phyloP scores from a whole-genome alignment of 1,140 invertebrate genomes.

The Drosophila albomicans region DNA sequence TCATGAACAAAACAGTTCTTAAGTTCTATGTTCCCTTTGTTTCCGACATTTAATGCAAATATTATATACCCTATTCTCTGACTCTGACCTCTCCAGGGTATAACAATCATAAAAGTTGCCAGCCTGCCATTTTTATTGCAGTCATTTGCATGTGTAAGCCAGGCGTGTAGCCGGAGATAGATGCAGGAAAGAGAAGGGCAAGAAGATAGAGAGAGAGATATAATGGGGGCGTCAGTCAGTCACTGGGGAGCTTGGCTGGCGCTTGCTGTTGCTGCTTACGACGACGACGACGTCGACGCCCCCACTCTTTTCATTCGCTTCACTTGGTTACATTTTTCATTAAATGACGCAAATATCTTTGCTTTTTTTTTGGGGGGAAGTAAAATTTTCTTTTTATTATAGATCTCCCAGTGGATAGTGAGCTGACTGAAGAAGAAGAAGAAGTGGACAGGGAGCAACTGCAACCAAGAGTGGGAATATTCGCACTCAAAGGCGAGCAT shows the following conservation, averaged over 20 bases:
- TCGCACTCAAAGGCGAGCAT: conserved; percentile 25
- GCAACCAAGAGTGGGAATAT: conserved; percentile 12
- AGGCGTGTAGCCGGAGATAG: not conserved
- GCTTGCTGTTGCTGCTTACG: conserved; percentile 22
- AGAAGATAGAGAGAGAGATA: not conserved
- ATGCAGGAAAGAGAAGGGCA: too few relatives aligned
- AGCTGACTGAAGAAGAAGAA: not conserved
- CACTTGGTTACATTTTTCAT: conserved; percentile 63
- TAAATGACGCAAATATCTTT: conserved; percentile 51
- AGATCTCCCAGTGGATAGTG: conserved; percentile 35
- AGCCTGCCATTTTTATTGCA: conserved; percentile 76
- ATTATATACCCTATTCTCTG: not conserved
- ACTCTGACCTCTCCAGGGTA: conserved; percentile 33
- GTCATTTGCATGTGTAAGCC: conserved; percentile 72
- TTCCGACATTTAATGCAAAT: not conserved
- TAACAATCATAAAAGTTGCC: conserved; percentile 75
- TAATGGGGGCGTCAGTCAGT: conserved; percentile 52
- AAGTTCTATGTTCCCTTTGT: not conserved
- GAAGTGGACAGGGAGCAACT: conserved; percentile 20
- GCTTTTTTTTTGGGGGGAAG: conserved; percentile 6
- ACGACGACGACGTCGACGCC: conserved; percentile 5
- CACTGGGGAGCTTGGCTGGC: conserved; percentile 57
- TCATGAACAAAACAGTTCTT: not conserved
- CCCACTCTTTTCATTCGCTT: conserved; percentile 25
- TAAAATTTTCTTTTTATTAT: conserved; percentile 35